These are phyloP conservation scores for Falco concolor DNA, from an alignment of 2,797 vertebrate species.

Conservation along the genomic window DNA sequence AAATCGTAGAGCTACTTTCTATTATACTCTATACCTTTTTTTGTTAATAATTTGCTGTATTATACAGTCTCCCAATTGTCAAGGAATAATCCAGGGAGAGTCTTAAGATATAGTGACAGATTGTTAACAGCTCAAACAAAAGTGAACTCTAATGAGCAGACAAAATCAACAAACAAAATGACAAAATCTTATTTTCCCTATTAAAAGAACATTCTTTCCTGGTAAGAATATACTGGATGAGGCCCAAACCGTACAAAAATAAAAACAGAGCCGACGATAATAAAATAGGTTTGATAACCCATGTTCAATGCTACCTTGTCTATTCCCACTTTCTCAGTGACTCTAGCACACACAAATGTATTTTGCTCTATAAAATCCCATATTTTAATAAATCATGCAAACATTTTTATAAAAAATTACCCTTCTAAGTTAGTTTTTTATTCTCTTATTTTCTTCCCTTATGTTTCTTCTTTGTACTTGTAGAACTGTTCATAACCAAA, in stretches of 20 bases:
- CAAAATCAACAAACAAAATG: not conserved
- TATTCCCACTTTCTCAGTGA: not conserved
- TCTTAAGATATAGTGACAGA: not conserved
- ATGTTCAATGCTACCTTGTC: not conserved
- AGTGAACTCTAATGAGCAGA: conserved; percentile 5
- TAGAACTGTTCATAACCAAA: not conserved
- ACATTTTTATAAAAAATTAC: not conserved
- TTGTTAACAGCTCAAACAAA: conserved; percentile 13
- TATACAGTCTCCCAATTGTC: not conserved
- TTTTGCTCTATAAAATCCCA: not conserved
- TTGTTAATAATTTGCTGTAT: not conserved
- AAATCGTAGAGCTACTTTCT: not conserved
- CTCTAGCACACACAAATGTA: not conserved
- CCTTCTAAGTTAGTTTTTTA: not conserved
- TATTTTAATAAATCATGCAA: not conserved
- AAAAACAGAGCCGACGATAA: not conserved
- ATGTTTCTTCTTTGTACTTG: not conserved
- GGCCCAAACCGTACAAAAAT: not conserved
- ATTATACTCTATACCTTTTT: not conserved
- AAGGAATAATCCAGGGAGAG: not conserved
- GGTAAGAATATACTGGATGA: not conserved
- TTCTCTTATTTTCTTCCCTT: not conserved
- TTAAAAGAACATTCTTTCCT: not conserved
- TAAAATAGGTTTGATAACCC: not conserved
- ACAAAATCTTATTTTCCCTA: not conserved